Conservation (phyloP, 1,140 invertebrate species). For the Limonius californicus region DNA sequence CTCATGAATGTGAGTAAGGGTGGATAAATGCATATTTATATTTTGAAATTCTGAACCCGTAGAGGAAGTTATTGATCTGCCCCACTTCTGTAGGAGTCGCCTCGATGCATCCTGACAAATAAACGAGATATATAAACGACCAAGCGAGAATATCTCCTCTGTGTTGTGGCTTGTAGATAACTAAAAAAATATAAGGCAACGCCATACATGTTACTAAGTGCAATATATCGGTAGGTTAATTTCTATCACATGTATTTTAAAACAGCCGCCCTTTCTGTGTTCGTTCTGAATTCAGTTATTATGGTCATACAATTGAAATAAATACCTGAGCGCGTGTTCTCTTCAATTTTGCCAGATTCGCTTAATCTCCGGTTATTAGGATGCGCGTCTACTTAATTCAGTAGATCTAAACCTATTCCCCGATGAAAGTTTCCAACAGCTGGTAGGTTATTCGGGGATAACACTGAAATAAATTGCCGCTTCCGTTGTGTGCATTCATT, state of each 20-base stretch:
- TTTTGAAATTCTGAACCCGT: constrained; percentile 7
- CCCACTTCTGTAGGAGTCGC: neutral
- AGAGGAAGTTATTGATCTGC: constrained; percentile 18
- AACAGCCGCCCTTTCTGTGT: no score
- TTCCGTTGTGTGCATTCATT: constrained; percentile 30
- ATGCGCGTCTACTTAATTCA: constrained; percentile 21
- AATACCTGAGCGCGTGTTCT: no score
- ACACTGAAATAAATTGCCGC: constrained; percentile 31
- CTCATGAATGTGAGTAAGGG: constrained; percentile 17
- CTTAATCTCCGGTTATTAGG: constrained; percentile 21
- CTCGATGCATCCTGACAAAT: no score
- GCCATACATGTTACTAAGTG: no score
- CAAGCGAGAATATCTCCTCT: no score
- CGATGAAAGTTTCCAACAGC: constrained; percentile 28
- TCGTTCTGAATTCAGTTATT: no score
- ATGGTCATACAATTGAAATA: no score
- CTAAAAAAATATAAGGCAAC: no score
- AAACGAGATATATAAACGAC: no score
- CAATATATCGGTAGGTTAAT: no score
- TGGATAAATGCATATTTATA: constrained; percentile 24
- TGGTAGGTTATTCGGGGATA: constrained; percentile 31
- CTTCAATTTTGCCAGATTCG: constrained; percentile 22
- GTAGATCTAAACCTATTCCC: constrained; percentile 21
- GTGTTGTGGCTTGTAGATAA: no score
- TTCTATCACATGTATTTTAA: no score